These are phyloP conservation scores for Athrips mouffetella DNA, from an alignment of 2,888 invertebrate genomes.

Conservation along the genomic window DNA sequence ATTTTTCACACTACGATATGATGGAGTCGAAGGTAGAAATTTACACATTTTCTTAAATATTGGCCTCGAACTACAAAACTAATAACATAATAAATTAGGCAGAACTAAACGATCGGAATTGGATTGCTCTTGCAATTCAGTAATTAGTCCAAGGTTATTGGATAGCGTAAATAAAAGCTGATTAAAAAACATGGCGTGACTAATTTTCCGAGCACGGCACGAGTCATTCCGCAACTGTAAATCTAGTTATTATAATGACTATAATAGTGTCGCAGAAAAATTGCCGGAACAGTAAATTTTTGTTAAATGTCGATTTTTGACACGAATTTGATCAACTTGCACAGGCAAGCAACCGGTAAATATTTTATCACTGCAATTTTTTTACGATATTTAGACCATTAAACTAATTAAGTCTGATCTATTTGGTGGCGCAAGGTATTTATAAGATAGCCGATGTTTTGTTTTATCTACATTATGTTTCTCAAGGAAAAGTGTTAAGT, in stretches of 20 bases:
- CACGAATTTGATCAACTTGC: not conserved
- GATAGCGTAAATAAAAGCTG: slow-evolving; percentile 43
- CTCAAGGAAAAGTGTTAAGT: too few relatives aligned
- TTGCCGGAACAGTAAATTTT: slow-evolving; percentile 38
- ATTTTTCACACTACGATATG: too few relatives aligned
- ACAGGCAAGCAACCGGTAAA: not conserved
- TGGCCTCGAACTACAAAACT: not conserved
- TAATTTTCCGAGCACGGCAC: slow-evolving; percentile 50
- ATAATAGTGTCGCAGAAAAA: slow-evolving; percentile 31
- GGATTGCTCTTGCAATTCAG: slow-evolving; percentile 39
- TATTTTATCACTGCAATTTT: too few relatives aligned
- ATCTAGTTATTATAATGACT: slow-evolving; percentile 24
- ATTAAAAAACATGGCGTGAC: slow-evolving; percentile 47
- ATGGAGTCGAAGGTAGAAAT: not conserved
- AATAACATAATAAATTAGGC: not conserved
- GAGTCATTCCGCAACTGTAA: slow-evolving; percentile 45
- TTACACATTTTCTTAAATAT: not conserved
- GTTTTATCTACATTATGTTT: too few relatives aligned
- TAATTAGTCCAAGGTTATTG: slow-evolving; percentile 65
- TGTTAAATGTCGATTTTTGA: not conserved
- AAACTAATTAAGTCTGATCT: too few relatives aligned
- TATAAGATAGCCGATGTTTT: too few relatives aligned
- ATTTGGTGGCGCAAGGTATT: too few relatives aligned
- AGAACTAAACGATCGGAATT: slow-evolving; percentile 17
- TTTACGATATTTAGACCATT: too few relatives aligned